Percentiles rank a stretch among this genome's conserved stretches.
phyloP scores from a whole-genome alignment of 2,113 vertebrate species.

The Leptocoma aspasia region DNA sequence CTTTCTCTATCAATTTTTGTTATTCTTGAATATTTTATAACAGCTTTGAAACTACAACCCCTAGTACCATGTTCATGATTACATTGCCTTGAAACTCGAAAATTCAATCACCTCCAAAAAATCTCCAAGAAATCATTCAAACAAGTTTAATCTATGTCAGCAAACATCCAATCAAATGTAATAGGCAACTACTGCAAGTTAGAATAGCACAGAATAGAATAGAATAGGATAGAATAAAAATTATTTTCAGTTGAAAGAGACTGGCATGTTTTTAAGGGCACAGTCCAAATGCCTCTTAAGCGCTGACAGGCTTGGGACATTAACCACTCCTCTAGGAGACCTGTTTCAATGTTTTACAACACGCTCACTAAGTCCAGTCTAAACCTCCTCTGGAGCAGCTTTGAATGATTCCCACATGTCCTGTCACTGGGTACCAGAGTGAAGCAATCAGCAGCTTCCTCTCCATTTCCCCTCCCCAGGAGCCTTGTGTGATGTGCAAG shows the following conservation, averaged over 20 bases:
- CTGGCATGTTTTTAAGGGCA: not conserved
- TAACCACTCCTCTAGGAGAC: not conserved
- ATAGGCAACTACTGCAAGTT: not conserved
- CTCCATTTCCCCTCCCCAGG: not conserved
- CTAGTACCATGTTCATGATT: not conserved
- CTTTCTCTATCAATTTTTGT: not conserved
- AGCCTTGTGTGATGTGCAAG: too few species aligned
- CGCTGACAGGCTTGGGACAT: too few species aligned
- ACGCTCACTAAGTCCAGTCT: rapidly evolving
- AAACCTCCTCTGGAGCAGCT: not conserved
- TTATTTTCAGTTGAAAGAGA: not conserved
- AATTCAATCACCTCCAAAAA: not conserved
- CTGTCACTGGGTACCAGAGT: not conserved
- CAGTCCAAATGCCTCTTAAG: not conserved
- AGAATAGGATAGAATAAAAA: not conserved
- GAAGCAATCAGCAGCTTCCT: not conserved
- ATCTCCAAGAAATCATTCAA: not conserved
- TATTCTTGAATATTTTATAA: not conserved
- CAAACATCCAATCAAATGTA: not conserved
- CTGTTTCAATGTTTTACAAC: not conserved
- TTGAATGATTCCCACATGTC: not conserved
- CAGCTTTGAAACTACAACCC: not conserved
- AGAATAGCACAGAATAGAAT: not conserved
- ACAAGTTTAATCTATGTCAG: not conserved
- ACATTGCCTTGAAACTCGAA: not conserved